Base-by-base conservation (phyloP, 2,797 vertebrate genomes). In the Mormyrops boulengeri region DNA sequence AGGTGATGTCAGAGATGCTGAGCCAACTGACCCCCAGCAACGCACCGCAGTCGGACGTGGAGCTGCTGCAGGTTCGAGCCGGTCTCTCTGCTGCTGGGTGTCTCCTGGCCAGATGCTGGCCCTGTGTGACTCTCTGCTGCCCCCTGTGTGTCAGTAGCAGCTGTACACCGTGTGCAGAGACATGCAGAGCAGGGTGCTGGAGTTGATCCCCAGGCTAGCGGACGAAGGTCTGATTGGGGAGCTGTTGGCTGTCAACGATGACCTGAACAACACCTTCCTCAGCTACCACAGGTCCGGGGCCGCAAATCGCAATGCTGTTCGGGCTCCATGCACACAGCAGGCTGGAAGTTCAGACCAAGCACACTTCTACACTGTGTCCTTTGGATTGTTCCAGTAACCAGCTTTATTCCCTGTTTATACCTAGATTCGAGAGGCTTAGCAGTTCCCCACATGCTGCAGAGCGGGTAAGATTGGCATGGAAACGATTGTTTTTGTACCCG, bases 1-100 rank as follows among this genome's bases (percentile, higher is more conserved):
- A 95, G 26, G 98, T 99, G 89, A 98, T 99, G 98, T 98, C 97
- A 0, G 97, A 99, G 92, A 98, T 99, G 97, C 92, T 99, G 91
- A 98, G 97, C 0, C 97, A 99, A 92, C 91, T 99, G 7, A 96
- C 94, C 38, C 97, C 98, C 0, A 96, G 97, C 90, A 97, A 97
- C 91, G 95, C 95, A 0, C 93, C 96, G 49, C 93, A 92, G 1
- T 97, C 98, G 0, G 99, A 99, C 89, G 91, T 96, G 49, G 96
- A 98, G 90, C 96, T 99, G 88, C 95, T 99, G 4, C 97, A 98
- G 94, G 98, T 99, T 92, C 85, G 93, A 60, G n/a, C 90, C 73
- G 88, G 90, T 17, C n/a, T 52, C 41, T 44, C n/a, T 30, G n/a
- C n/a, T 11, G n/a, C 57, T 5, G 1, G 17, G 2, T 22, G 2